phyloP scores from a whole-genome alignment of 2,888 invertebrate species.

The Phaonia tiefii region DNA sequence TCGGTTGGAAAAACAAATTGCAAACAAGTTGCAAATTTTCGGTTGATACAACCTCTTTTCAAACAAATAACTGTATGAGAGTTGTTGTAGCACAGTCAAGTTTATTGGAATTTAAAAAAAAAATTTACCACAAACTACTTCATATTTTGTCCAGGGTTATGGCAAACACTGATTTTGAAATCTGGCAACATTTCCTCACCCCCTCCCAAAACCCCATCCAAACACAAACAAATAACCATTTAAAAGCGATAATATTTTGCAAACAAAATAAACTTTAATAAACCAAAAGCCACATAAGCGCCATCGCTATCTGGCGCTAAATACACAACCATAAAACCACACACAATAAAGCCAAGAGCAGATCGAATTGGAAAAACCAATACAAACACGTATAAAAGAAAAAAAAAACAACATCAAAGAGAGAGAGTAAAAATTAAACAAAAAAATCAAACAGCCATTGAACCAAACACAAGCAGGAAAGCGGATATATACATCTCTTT shows the following conservation, averaged over 20 bases:
- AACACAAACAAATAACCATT: not conserved
- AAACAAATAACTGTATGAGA: too few species aligned
- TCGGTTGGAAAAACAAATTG: too few species aligned
- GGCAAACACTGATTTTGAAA: too few species aligned
- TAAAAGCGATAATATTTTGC: slow-evolving; percentile 32
- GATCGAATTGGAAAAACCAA: slow-evolving; percentile 62
- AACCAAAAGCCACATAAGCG: slow-evolving; percentile 51
- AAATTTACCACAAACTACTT: too few species aligned
- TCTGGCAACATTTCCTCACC: slow-evolving; percentile 39
- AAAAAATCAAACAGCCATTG: slow-evolving; percentile 66
- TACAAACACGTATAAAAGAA: slow-evolving; percentile 30
- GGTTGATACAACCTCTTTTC: too few species aligned
- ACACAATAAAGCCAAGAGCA: slow-evolving; percentile 69
- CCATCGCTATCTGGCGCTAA: slow-evolving; percentile 56
- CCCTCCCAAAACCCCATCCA: slow-evolving; percentile 5
- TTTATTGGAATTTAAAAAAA: too few species aligned
- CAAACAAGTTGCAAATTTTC: too few species aligned
- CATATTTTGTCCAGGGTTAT: too few species aligned
- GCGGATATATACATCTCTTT: slow-evolving; percentile 41
- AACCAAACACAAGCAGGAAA: slow-evolving; percentile 47
- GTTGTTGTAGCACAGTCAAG: too few species aligned
- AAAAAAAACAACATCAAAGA: slow-evolving; percentile 60
- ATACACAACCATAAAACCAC: slow-evolving; percentile 68
- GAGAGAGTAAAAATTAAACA: slow-evolving; percentile 60
- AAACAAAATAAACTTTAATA: slow-evolving; percentile 40